These are phyloP conservation scores for Enteromius thamalakanensis DNA, from an alignment of 2,797 vertebrate species.

Conservation along the genomic window DNA sequence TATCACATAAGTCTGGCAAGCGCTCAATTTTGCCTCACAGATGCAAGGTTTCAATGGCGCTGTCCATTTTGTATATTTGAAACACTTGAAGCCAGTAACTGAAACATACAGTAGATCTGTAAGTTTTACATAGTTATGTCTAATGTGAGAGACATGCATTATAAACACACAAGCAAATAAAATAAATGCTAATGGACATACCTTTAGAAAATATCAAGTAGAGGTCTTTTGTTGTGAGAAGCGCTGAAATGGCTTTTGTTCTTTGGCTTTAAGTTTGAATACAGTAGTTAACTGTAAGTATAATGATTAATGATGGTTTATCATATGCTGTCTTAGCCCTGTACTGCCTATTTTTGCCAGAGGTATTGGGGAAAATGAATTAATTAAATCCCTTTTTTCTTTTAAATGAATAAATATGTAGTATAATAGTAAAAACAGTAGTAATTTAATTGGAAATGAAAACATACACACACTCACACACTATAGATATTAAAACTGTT, in stretches of 20 bases:
- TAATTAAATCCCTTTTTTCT: not conserved
- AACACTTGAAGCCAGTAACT: not conserved
- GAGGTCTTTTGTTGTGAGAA: not conserved
- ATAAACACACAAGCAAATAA: not conserved
- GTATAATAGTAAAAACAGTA: not conserved
- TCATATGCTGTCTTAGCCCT: not conserved
- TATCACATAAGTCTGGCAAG: not conserved
- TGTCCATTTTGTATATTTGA: not conserved
- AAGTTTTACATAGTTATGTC: not conserved
- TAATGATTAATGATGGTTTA: not conserved
- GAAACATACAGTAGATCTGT: not conserved
- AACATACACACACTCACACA: not conserved
- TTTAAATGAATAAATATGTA: not conserved
- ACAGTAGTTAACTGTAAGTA: not conserved
- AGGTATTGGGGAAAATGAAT: not conserved
- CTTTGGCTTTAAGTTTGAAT: not conserved
- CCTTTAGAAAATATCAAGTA: not conserved
- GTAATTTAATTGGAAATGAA: not conserved
- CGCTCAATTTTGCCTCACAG: constrained; percentile 16
- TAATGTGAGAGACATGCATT: not conserved
- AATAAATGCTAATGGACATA: not conserved
- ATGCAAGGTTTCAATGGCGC: not conserved
- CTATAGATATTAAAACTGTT: not conserved
- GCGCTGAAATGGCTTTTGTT: not conserved
- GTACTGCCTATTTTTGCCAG: not conserved